Base-by-base conservation (phyloP, 1,140 invertebrate genomes). In the Hyles vespertilio region DNA sequence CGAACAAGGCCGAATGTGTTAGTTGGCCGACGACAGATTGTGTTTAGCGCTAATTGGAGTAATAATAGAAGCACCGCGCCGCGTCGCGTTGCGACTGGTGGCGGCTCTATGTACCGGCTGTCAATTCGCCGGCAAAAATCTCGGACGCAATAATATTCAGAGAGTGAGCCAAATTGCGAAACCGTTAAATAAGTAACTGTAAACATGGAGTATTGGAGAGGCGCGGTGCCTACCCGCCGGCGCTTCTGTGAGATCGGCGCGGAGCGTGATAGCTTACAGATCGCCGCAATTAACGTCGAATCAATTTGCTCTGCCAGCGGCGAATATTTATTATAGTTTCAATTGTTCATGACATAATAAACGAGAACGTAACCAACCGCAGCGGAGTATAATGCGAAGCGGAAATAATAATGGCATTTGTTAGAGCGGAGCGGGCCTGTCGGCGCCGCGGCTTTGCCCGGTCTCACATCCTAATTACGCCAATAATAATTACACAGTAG, bases 361-460 rank as follows among this genome's bases (percentile, higher is more conserved):
- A 82, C 74, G 78, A 79, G 79, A 73, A 70, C 70, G 72, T 79
- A 84, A 79, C 80, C 72, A 79, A 81, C 74, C 74, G 69, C 74
- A 69, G 70, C 72, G 65, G 62, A 65, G 69, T 77, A 75, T 81
- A 86, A 85, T 75, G 70, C 72, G 77, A 79, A 81, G 67, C 82
- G 82, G 85, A 88, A 87, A 88, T 84, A 81, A 84, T 86, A 84
- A 84, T 84, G 77, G 80, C 78, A 73, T 82, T 83, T 81, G 82
- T 83, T 81, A 70, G 74, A 77, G 70, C 46, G 58, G 61, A 64
- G 66, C 71, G 56, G 67, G 76, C 11, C 72, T 68, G 77, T 78
- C 76, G 81, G 68, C 81, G 81, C 83, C 80, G 74, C 75, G 80
- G 79, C 79, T 67, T 60, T 66, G 72, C 69, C 69, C 79, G 71